Base-by-base conservation (phyloP, 2,888 invertebrate species). In the Aphelenchoides bicaudatus region DNA sequence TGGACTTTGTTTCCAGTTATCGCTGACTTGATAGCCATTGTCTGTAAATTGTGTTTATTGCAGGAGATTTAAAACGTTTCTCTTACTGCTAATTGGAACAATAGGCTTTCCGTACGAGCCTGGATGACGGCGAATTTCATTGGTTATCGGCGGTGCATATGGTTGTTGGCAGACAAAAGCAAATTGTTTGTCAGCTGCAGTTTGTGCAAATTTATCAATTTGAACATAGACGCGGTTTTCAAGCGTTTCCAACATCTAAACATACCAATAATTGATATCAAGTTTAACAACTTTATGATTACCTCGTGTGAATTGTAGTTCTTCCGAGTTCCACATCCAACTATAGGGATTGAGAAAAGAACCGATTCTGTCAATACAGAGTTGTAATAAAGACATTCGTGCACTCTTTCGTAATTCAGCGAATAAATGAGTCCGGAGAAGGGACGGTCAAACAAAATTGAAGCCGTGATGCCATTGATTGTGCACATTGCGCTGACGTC, bases 171-270 rank as follows among this genome's bases (percentile, higher is more conserved):
- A 78, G 21, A 78, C 70, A 61, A 78, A 78, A 13, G 73, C 66
- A 60, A 73, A 78, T 58, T 78, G 74, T 50, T 69, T 65, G 61
- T 78, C 78, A 49, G 65, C 62, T 0, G 63, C 62, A 4, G 73
- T 74, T 46, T 78, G 78, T 10, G 75, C 73, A 28, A 57, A 50
- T 58, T 75, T 75, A 62, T 78, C 78, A 71, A 74, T 77, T 61
- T 78, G 78, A 29, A 78, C 76, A 63, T 78, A 78, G 5, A 78
- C 72, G 43, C 75, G 65, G 59, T 78, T 78, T 50, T 75, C 76
- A 63, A 78, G 73, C 37, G 68, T 66, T 56, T 75, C 71, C 23
- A 78, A 67, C 23, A 74, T 62, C 78, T 78, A 66, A 48, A 72
- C 53, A 30, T 38, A 16, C n/a, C 46, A 61, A 65, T 55, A 21